Evolutionary conservation across 2,888 invertebrate genomes (phyloP).

Genomic region (Drosophila paranaensis): DNA sequence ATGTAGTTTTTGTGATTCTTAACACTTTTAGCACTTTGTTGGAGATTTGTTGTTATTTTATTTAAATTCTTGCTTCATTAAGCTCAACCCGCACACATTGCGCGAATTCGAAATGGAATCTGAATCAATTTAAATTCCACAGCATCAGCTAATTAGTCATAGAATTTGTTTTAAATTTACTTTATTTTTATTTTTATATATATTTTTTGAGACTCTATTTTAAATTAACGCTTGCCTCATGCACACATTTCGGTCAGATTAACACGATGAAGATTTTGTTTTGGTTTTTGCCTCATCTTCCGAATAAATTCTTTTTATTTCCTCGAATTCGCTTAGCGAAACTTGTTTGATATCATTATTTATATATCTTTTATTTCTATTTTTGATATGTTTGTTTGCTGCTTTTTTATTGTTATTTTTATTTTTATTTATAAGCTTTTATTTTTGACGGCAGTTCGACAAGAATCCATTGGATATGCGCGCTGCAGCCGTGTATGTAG

Average conservation of each 20-base stretch:
- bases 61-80: slow-evolving; percentile 50
- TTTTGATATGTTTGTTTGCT: slow-evolving; percentile 6
- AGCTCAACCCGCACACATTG: slow-evolving; percentile 23
- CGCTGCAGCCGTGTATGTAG: slow-evolving; percentile 40
- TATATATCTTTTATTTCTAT: slow-evolving; percentile 3
- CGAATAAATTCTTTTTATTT: slow-evolving; percentile 49
- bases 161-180: slow-evolving; percentile 25
- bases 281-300: slow-evolving; percentile 40
- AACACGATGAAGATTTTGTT: slow-evolving; percentile 59
- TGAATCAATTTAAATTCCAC: slow-evolving; percentile 64
- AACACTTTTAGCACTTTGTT: slow-evolving; percentile 43
- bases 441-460: slow-evolving; percentile 13
- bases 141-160: slow-evolving; percentile 69
- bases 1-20: slow-evolving; percentile 16
- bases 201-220: slow-evolving; percentile 52
- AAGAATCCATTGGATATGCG: slow-evolving; percentile 42
- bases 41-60: slow-evolving; percentile 52
- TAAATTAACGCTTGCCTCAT: slow-evolving; percentile 62
- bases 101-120: slow-evolving; percentile 19
- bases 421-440: slow-evolving; percentile 30
- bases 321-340: slow-evolving; percentile 49
- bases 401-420: not conserved
- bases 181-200: slow-evolving; percentile 7
- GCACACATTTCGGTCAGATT: slow-evolving; percentile 67
- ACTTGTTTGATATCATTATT: slow-evolving; percentile 38